These are phyloP conservation scores for Neopelma chrysocephalum DNA, from an alignment of 2,797 vertebrate genomes.

Conservation along the genomic window DNA sequence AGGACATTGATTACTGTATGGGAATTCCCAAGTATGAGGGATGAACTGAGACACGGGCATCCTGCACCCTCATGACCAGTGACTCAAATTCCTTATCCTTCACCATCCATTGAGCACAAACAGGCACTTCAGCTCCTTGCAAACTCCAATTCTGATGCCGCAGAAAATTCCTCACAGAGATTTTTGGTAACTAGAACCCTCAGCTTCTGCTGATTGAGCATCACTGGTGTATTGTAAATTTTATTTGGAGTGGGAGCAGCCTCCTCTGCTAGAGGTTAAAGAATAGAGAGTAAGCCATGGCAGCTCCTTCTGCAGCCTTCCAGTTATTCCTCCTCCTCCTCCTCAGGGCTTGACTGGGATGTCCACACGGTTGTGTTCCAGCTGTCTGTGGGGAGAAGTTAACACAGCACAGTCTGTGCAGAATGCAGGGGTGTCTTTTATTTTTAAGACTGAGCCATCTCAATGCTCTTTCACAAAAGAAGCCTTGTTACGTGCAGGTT, in stretches of 20 bases:
- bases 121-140: neutral
- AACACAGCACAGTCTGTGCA: neutral
- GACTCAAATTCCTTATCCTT: neutral
- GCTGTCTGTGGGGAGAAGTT: neutral
- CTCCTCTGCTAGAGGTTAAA: neutral
- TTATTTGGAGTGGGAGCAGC: neutral
- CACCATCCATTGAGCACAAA: accelerated
- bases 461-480: neutral
- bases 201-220: neutral
- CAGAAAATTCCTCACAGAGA: neutral
- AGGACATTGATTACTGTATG: accelerated
- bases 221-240: neutral
- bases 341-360: neutral
- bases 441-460: neutral
- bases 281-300: neutral
- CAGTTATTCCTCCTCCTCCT: neutral
- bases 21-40: neutral
- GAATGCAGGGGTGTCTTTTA: neutral
- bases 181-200: neutral
- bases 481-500: neutral
- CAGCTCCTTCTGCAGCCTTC: neutral
- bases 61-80: accelerated
- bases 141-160: accelerated
- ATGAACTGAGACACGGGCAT: neutral
- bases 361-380: neutral